Evolutionary conservation across 2,113 vertebrate species (phyloP).

Genomic region (Gavia stellata): DNA sequence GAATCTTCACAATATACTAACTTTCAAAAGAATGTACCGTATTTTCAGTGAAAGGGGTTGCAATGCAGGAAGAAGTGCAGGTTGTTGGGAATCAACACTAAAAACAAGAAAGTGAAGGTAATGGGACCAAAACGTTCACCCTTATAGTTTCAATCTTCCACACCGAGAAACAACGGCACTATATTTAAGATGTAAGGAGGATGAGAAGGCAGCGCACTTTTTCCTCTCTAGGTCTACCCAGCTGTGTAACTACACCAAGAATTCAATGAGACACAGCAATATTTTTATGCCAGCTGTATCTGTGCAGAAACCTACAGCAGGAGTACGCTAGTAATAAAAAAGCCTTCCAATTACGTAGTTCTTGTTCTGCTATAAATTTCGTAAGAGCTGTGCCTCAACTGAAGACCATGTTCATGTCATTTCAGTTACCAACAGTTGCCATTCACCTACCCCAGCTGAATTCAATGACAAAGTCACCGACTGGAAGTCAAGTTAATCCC

Average conservation of each 20-base stretch:
- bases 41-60: background rate
- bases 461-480: background rate
- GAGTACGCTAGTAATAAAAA: background rate
- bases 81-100: background rate
- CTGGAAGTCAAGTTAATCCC: background rate
- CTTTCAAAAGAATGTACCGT: background rate
- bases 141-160: background rate
- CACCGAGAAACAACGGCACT: background rate
- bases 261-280: background rate
- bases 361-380: background rate
- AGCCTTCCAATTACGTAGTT: rapidly evolving
- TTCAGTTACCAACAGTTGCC: background rate
- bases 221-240: background rate
- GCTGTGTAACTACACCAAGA: background rate
- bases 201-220: background rate
- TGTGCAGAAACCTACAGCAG: background rate
- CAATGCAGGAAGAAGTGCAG: background rate
- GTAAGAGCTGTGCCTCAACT: background rate
- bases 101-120: background rate
- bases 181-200: background rate
- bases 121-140: background rate
- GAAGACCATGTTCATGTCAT: background rate
- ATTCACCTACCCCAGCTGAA: background rate
- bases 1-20: background rate
- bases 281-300: background rate